Percentiles rank a stretch among this genome's conserved stretches.
Conservation (phyloP, 2,888 invertebrate genomes). For the Tachina lurida region DNA sequence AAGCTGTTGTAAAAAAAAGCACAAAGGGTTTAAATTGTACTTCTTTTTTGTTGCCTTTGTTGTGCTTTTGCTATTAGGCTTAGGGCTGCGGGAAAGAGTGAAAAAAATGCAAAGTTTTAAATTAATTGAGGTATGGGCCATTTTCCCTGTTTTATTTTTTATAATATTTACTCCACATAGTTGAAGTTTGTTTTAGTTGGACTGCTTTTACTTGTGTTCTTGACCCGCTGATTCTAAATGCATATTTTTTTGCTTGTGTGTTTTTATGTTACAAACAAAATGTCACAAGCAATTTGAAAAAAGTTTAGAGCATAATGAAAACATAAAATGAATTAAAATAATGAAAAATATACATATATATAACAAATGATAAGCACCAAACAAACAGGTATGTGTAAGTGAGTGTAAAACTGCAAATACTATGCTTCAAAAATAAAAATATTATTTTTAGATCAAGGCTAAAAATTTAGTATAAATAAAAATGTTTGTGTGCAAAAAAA, state of each 20-base stretch:
- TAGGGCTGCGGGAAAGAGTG: not conserved
- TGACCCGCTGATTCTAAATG: constrained; percentile 63
- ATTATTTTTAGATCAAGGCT: no score
- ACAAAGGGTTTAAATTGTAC: constrained; percentile 47
- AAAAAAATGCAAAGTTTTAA: constrained; percentile 51
- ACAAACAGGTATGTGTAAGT: no score
- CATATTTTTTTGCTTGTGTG: constrained; percentile 15
- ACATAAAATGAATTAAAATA: constrained; percentile 1
- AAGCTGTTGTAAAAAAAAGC: constrained; percentile 7
- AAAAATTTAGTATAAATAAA: no score
- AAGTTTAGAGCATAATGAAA: constrained; percentile 41
- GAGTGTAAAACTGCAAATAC: no score
- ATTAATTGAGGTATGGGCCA: constrained; percentile 62
- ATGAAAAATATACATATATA: no score
- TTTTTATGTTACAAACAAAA: constrained; percentile 31
- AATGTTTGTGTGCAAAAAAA: no score
- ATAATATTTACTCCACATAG: not conserved
- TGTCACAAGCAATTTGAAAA: constrained; percentile 38
- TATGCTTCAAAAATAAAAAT: no score
- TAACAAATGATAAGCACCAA: no score
- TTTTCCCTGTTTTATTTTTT: constrained; percentile 1
- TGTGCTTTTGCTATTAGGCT: constrained; percentile 9
- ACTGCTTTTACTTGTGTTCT: constrained; percentile 62
- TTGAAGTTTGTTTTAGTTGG: constrained; percentile 32
- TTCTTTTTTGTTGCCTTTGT: constrained; percentile 8